Percentiles rank a stretch among this genome's conserved stretches.
Conservation (phyloP, 2,888 invertebrate genomes). For the Furcula furcula region DNA sequence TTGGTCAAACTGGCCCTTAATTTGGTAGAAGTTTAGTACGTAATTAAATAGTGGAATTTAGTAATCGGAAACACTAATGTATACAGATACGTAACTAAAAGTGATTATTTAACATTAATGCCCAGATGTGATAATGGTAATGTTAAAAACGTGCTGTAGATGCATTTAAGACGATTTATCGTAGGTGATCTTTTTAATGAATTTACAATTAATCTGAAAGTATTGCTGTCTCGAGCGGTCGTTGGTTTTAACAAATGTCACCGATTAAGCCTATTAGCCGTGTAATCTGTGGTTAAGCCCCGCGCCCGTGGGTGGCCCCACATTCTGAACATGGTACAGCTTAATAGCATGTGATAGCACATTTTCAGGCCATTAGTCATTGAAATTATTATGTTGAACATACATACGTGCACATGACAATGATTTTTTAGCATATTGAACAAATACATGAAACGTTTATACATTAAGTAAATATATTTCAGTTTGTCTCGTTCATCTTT, state of each 20-base stretch:
- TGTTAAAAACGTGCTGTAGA: background rate
- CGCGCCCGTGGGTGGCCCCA: slow-evolving; percentile 25
- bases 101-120: background rate
- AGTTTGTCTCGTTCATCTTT: too few species aligned
- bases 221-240: slow-evolving; percentile 22
- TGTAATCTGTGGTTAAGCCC: slow-evolving; percentile 31
- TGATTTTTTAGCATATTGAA: too few species aligned
- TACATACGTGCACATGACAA: too few species aligned
- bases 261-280: slow-evolving; percentile 35
- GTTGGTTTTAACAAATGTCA: slow-evolving; percentile 34
- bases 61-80: background rate
- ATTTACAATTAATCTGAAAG: slow-evolving; percentile 4
- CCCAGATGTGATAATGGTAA: background rate
- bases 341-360: too few species aligned
- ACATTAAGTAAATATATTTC: too few species aligned
- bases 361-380: too few species aligned
- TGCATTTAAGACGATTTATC: background rate
- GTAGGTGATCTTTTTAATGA: slow-evolving; percentile 1
- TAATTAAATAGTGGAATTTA: background rate
- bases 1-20: background rate
- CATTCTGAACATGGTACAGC: slow-evolving; percentile 17
- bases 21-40: background rate
- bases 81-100: background rate
- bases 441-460: too few species aligned
- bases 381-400: too few species aligned